Conservation (phyloP, 2,113 vertebrate genomes). For the Archocentrus centrarchus region DNA sequence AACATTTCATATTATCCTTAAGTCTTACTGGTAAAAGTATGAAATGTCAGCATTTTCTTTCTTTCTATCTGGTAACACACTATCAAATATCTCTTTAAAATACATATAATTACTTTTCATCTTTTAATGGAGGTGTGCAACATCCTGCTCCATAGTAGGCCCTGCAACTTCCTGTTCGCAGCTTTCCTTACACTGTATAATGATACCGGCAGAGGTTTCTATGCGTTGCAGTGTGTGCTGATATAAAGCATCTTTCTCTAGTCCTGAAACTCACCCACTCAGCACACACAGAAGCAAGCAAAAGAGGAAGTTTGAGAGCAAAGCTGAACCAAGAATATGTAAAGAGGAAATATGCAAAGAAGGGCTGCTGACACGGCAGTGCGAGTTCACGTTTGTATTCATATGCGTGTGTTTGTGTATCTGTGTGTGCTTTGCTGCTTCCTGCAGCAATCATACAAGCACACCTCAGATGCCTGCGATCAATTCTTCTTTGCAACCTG, state of each 20-base stretch:
- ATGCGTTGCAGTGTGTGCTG: not conserved
- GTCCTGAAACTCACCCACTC: constrained; percentile 8
- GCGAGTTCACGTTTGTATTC: not conserved
- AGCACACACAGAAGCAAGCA: not conserved
- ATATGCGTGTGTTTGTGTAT: not conserved
- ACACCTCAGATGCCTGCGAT: not conserved
- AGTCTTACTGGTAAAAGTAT: not conserved
- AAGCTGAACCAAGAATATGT: constrained; percentile 9
- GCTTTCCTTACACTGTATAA: not conserved
- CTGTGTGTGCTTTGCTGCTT: not conserved
- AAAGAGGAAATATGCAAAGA: constrained; percentile 35
- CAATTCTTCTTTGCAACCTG: not conserved
- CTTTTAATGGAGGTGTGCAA: not conserved
- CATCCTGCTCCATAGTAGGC: not conserved
- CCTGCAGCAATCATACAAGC: not conserved
- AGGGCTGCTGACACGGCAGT: constrained; percentile 23
- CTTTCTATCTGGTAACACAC: not conserved
- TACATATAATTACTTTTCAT: not conserved
- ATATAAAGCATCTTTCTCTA: not conserved
- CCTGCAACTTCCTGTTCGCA: not conserved
- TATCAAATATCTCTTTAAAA: not conserved
- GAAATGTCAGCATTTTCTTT: not conserved
- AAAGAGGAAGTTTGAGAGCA: constrained; percentile 35
- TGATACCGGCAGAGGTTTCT: not conserved
- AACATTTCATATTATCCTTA: not conserved